Conservation (phyloP, 2,888 invertebrate species). For the Coelinius sp. region DNA sequence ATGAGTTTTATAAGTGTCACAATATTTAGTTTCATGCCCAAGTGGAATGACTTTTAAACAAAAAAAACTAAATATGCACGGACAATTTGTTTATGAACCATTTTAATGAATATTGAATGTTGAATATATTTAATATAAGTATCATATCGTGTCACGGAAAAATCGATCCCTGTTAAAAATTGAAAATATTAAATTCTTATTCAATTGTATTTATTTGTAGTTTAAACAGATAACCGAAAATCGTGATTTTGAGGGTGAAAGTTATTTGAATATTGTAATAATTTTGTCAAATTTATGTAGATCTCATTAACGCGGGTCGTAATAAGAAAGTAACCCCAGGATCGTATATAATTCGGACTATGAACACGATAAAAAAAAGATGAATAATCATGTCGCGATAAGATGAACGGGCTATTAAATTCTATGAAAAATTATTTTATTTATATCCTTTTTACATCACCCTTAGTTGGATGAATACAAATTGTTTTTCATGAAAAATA, state of each 20-base stretch:
- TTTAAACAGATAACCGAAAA: not conserved
- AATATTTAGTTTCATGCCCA: constrained; percentile 55
- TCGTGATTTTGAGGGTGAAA: not conserved
- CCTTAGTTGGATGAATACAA: not conserved
- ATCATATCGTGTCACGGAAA: constrained; percentile 43
- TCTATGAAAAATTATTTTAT: constrained; percentile 52
- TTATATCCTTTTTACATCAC: constrained; percentile 31
- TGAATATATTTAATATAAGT: constrained; percentile 57
- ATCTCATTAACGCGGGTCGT: constrained; percentile 58
- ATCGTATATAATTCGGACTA: constrained; percentile 47
- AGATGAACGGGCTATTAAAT: constrained; percentile 56
- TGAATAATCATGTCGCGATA: constrained; percentile 54
- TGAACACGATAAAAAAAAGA: constrained; percentile 31
- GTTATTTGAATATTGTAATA: not conserved
- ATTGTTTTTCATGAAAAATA: not conserved
- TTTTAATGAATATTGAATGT: constrained; percentile 62
- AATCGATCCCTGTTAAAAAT: not conserved
- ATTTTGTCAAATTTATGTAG: constrained; percentile 41
- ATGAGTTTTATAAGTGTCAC: constrained; percentile 57
- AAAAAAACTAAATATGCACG: constrained; percentile 46
- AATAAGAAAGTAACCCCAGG: constrained; percentile 52
- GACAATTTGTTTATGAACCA: constrained; percentile 54
- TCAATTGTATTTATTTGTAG: not conserved
- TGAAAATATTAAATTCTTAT: not conserved
- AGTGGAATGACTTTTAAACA: constrained; percentile 50